Percentiles rank a stretch among this genome's conserved stretches.
Conservation (phyloP, 2,113 vertebrate genomes). For the Sapajus apella region DNA sequence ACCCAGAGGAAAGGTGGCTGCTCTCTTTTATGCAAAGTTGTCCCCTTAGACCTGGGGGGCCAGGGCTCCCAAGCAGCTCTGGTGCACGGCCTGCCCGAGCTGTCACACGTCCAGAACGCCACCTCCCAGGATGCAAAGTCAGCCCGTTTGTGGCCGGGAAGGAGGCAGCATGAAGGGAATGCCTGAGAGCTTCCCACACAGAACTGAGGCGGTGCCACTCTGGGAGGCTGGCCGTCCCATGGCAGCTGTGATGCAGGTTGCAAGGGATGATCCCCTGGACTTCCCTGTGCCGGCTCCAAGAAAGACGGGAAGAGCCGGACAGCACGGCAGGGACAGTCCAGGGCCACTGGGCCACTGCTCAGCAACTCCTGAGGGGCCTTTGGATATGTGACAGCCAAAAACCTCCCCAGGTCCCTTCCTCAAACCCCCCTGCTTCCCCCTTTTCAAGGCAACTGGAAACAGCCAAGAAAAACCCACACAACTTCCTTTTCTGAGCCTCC, state of each 20-base stretch:
- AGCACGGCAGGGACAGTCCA: background rate
- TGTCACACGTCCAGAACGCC: accelerated
- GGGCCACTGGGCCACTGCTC: accelerated
- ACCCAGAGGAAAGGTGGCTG: background rate
- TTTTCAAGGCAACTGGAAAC: background rate
- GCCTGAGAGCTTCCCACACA: background rate
- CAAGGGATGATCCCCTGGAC: background rate
- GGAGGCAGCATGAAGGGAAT: accelerated
- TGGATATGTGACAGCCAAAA: background rate
- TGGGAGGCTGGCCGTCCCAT: background rate
- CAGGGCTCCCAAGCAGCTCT: background rate
- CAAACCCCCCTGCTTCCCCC: background rate
- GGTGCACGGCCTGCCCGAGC: accelerated
- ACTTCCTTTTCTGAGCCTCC: background rate
- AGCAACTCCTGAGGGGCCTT: background rate
- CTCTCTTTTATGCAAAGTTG: background rate
- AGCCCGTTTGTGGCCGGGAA: background rate
- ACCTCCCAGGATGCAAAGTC: background rate
- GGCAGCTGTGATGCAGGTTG: background rate
- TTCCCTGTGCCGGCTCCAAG: background rate
- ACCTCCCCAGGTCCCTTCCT: background rate
- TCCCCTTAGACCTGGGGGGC: background rate
- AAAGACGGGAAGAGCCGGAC: background rate
- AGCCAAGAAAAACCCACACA: background rate
- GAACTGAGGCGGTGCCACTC: accelerated